These are phyloP conservation scores for Sprattus sprattus DNA, from an alignment of 2,113 vertebrate species.

Conservation along the genomic window DNA sequence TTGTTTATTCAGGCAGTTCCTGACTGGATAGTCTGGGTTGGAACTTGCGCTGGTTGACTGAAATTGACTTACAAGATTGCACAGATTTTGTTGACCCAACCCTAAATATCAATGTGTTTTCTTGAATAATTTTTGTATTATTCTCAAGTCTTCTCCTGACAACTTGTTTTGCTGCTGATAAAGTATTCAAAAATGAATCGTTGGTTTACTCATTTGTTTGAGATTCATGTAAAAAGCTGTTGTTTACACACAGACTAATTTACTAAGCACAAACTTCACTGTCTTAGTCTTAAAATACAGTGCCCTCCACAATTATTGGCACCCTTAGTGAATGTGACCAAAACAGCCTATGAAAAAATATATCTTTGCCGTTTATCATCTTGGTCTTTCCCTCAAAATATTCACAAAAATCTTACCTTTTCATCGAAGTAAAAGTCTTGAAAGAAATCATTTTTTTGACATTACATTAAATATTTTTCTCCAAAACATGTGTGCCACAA, in stretches of 20 bases:
- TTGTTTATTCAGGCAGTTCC: not conserved
- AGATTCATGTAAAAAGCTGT: not conserved
- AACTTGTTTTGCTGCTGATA: conserved; percentile 19
- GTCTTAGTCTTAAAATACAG: no score
- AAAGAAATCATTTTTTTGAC: no score
- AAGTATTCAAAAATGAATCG: not conserved
- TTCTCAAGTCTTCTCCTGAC: not conserved
- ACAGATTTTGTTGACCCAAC: not conserved
- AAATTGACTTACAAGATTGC: not conserved
- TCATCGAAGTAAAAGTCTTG: no score
- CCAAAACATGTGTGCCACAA: no score
- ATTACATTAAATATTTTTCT: no score
- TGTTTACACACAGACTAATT: no score
- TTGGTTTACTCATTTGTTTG: not conserved
- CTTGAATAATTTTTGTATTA: conserved; percentile 13
- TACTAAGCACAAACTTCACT: not conserved
- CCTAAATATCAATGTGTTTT: not conserved
- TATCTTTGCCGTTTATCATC: no score
- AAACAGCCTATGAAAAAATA: no score
- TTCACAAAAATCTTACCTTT: no score
- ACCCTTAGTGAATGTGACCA: no score
- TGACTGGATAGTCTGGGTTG: not conserved
- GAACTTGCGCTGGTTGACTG: not conserved
- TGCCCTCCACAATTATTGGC: no score
- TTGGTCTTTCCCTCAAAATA: no score